These are phyloP conservation scores for Platysternon megacephalum DNA, from an alignment of 2,113 vertebrate genomes.

Conservation along the genomic window DNA sequence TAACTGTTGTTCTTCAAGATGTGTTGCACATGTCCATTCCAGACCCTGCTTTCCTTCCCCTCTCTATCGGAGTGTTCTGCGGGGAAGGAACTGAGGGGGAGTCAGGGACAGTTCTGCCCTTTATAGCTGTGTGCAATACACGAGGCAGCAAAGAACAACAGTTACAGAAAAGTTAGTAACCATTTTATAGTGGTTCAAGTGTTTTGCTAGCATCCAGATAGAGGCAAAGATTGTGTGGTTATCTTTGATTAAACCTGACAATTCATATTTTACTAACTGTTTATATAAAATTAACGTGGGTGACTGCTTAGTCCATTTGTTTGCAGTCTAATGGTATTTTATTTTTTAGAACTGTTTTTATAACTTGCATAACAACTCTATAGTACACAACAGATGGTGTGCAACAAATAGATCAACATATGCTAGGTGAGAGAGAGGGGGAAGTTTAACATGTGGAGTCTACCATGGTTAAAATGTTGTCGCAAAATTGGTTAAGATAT, in stretches of 20 bases:
- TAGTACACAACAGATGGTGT: background rate
- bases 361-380: background rate
- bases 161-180: too few species aligned
- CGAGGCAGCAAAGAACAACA: too few species aligned
- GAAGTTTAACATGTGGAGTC: background rate
- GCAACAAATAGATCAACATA: background rate
- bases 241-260: background rate
- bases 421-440: background rate
- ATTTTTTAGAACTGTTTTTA: background rate
- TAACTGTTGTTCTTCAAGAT: too few species aligned
- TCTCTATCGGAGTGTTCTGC: too few species aligned
- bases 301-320: background rate
- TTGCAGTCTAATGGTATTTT: background rate
- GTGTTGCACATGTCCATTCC: too few species aligned
- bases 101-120: too few species aligned
- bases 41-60: too few species aligned
- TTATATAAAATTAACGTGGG: background rate
- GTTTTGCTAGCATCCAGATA: background rate
- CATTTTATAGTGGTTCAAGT: background rate
- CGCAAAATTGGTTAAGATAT: rapidly evolving
- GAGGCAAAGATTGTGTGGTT: background rate
- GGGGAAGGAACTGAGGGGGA: too few species aligned
- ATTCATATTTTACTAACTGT: background rate
- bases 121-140: too few species aligned
- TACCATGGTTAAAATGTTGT: background rate